Base-by-base conservation (phyloP, 1,140 invertebrate species). In the Drosophila ananassae region DNA sequence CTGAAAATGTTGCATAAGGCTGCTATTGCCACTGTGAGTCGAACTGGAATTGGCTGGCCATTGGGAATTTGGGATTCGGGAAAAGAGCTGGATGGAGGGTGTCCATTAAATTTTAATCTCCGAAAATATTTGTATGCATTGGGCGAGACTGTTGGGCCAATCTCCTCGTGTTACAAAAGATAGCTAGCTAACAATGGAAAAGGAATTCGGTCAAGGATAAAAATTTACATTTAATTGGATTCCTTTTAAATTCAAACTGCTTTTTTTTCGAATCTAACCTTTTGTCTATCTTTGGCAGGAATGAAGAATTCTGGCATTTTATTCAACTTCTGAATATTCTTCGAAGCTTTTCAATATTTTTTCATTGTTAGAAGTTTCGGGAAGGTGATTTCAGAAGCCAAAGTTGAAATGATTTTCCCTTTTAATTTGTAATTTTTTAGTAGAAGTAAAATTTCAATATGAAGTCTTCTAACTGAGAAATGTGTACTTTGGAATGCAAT, bases 71-170 rank as follows among this genome's bases (percentile, higher is more conserved):
- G 8, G 32, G 25, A 28, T 28, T 28, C 17, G 25, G 25, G 13
- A 13, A 22, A n/a, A n/a, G n/a, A n/a, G 4, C 8, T 34, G 53
- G 17, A 3, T 24, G 52, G 30, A 32, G 58, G 54, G 52, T 72
- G 50, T 41, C 57, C 58, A 81, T 81, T 82, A 81, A 81, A 73
- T 44, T 81, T 81, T 81, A 81, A 82, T 80, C 73, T 73, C 54
- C 12, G 67, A 73, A 73, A 81, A 64, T 71, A 72, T 69, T 62
- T 75, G 25, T 62, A 34, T 75, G 68, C 57, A 54, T 22, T 30
- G 56, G 37, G 7, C 30, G 57, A n/a, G 30, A 53, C 50, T 73
- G 17, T 7, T 21, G 25, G 62, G 51, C 52, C 59, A 55, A 54
- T 66, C 32, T 64, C 12, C 34, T 12, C 12, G 2, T n/a, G 34